Percentiles rank a stretch among this genome's conserved stretches.
phyloP scores from a whole-genome alignment of 2,113 vertebrate genomes.

The Campylomormyrus numenius region DNA sequence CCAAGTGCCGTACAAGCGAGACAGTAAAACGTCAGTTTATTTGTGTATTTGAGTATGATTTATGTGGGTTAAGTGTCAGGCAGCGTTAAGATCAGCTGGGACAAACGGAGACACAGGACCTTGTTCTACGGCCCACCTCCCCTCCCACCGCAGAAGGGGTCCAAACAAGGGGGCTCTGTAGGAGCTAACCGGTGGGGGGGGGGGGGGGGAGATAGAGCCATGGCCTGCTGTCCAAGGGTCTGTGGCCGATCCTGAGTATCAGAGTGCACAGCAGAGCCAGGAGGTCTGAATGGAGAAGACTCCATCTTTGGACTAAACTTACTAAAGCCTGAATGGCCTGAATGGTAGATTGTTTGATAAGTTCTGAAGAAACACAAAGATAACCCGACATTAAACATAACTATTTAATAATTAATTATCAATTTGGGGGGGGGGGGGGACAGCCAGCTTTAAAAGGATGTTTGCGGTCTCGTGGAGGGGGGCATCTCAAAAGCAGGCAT shows the following conservation, averaged over 20 bases:
- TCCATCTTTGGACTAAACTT: not conserved
- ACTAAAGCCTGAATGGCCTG: not conserved
- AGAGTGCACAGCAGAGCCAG: not conserved
- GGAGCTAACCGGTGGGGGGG: not conserved
- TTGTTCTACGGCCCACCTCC: not conserved
- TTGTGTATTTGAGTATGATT: not conserved
- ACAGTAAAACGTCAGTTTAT: not conserved
- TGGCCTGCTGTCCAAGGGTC: not conserved
- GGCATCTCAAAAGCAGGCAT: not conserved
- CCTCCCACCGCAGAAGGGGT: not conserved
- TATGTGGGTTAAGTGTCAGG: not conserved
- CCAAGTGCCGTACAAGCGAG: not conserved
- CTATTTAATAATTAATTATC: not conserved
- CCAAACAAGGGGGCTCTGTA: not conserved
- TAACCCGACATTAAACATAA: not conserved
- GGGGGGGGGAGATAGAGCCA: not conserved
- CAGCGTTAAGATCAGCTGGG: not conserved
- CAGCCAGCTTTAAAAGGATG: not conserved
- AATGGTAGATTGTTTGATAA: not conserved
- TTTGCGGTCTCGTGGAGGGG: not conserved
- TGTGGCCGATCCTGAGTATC: not conserved
- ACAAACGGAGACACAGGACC: not conserved
- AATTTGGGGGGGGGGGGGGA: not conserved
- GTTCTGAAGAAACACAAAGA: not conserved
- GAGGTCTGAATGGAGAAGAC: not conserved